Evolutionary conservation across 2,113 vertebrate genomes (phyloP).

Genomic region (Urocolius indicus): DNA sequence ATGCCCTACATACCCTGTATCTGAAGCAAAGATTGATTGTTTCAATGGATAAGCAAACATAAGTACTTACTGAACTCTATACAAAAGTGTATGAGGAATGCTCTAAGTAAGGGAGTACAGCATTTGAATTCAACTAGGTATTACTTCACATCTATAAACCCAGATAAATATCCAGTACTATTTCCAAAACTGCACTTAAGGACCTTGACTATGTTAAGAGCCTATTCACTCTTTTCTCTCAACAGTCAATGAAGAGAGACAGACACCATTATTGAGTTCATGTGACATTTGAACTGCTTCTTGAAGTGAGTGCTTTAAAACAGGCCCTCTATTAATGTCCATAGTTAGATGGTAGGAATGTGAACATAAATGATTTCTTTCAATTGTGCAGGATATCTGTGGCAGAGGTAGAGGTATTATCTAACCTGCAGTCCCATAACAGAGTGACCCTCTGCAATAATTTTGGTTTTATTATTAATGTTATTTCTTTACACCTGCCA

Average conservation of each 20-base stretch:
- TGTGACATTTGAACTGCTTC: not conserved
- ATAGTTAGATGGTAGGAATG: not conserved
- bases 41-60: not conserved
- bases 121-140: not conserved
- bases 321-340: not conserved
- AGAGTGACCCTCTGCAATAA: not conserved
- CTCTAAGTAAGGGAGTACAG: not conserved
- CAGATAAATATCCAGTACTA: not conserved
- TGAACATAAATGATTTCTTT: not conserved
- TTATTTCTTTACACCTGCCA: not conserved
- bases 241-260: not conserved
- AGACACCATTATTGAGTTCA: not conserved
- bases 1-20: not conserved
- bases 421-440: not conserved
- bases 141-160: not conserved
- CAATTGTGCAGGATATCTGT: not conserved
- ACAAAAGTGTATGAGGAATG: not conserved
- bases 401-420: not conserved
- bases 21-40: not conserved
- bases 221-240: not conserved
- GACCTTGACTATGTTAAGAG: not conserved
- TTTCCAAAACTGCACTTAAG: not conserved
- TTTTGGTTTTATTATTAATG: not conserved
- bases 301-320: not conserved
- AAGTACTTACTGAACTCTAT: not conserved